Conservation (phyloP, 2,888 invertebrate species). For the Rhyacophila evoluta region DNA sequence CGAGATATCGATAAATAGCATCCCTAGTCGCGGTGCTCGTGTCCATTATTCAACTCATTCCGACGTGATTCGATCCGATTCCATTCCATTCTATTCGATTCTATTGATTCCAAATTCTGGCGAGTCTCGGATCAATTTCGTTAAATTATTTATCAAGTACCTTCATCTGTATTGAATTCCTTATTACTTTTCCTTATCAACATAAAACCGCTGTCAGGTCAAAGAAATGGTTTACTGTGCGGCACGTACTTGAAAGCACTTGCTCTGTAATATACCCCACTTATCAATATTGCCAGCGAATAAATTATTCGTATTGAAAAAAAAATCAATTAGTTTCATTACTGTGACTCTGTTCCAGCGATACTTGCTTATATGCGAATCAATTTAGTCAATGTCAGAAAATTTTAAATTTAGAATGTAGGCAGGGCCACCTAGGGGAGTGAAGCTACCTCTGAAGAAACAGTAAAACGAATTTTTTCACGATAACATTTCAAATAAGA, state of each 20-base stretch:
- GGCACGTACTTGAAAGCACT: background rate
- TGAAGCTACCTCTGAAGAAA: too few species aligned
- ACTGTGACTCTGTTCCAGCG: too few species aligned
- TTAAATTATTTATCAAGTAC: conserved; percentile 13
- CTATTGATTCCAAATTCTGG: conserved; percentile 14
- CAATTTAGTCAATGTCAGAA: too few species aligned
- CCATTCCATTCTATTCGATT: background rate
- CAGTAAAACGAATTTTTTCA: too few species aligned
- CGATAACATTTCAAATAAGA: too few species aligned
- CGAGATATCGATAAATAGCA: background rate
- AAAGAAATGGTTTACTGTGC: background rate
- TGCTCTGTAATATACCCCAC: background rate
- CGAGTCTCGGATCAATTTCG: conserved; percentile 12
- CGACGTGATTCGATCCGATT: conserved; percentile 3
- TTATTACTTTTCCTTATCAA: background rate
- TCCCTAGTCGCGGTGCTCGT: background rate
- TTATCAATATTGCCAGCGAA: background rate
- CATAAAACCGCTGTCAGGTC: background rate
- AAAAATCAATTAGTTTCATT: too few species aligned
- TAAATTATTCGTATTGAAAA: background rate
- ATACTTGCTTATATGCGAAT: too few species aligned
- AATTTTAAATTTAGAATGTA: too few species aligned
- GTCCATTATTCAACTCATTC: conserved; percentile 17
- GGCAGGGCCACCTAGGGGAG: too few species aligned
- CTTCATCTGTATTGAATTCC: conserved; percentile 7